These are phyloP conservation scores for Umimayanthus kanabou DNA, from an alignment of 92 coral and sea anemone species.

Conservation along the genomic window DNA sequence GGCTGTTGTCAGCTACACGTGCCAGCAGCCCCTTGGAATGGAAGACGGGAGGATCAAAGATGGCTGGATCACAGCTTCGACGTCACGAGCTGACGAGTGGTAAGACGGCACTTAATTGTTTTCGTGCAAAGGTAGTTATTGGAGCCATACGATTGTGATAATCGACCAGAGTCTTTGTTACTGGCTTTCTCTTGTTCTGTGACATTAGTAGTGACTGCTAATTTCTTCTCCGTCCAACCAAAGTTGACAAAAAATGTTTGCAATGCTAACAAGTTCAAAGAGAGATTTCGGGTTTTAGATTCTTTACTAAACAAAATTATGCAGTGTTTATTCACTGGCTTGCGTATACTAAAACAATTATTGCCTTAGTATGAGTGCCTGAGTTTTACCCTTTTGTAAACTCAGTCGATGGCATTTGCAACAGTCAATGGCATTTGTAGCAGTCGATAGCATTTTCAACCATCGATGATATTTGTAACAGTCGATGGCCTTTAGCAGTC, in stretches of 20 bases:
- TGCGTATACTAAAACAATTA: not conserved
- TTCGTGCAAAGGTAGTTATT: not conserved
- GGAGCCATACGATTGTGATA: not conserved
- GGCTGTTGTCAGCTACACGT: conserved; percentile 45
- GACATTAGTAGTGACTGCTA: too few relatives aligned
- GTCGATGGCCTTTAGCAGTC: too few relatives aligned
- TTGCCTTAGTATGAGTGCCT: not conserved
- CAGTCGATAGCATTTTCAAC: too few relatives aligned
- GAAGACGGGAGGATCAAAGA: conserved; percentile 55
- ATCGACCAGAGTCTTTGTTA: not conserved
- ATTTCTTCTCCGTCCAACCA: too few relatives aligned
- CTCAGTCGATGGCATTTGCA: too few relatives aligned
- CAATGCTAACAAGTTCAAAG: not conserved
- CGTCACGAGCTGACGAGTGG: conserved; percentile 17
- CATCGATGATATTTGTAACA: too few relatives aligned
- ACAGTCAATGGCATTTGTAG: too few relatives aligned
- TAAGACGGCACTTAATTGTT: not conserved
- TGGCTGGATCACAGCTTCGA: conserved; percentile 41
- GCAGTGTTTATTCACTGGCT: not conserved
- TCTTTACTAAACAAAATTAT: too few relatives aligned
- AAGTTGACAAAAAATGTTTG: too few relatives aligned
- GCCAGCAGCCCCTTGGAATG: conserved; percentile 58
- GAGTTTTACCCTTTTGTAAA: not conserved
- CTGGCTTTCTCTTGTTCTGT: not conserved
- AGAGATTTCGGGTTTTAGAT: not conserved